A percentile compares a stretch with the other conserved stretches of the same genome.
These are phyloP conservation scores for Ammodytes dubius DNA, from an alignment of 2,113 vertebrate species.

Conservation along the genomic window DNA sequence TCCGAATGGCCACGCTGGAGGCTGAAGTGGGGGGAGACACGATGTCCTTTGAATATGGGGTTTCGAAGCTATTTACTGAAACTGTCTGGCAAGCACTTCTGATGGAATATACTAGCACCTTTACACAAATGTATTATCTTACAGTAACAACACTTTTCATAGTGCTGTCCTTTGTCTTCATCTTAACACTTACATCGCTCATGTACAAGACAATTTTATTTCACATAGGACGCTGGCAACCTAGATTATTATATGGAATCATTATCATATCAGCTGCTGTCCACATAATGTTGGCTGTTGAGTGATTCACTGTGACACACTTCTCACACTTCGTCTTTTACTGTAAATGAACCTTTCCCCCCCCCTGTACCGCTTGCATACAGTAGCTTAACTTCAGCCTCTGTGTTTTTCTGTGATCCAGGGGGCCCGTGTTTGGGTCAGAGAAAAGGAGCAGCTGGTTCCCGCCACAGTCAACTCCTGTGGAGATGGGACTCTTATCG, in stretches of 20 bases:
- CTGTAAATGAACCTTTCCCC: too few species aligned
- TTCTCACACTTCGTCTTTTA: background rate
- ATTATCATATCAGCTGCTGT: background rate
- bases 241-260: background rate
- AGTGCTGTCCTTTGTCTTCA: too few species aligned
- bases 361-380: background rate
- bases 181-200: too few species aligned
- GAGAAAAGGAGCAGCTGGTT: slow-evolving; percentile 88
- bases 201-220: background rate
- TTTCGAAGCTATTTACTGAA: too few species aligned
- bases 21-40: too few species aligned
- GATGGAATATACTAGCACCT: too few species aligned
- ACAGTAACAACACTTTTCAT: too few species aligned
- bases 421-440: slow-evolving; percentile 92
- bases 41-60: too few species aligned
- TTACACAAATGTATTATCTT: too few species aligned
- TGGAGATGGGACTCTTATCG: slow-evolving; percentile 84
- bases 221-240: background rate
- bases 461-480: slow-evolving; percentile 89
- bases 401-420: slow-evolving; percentile 77
- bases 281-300: background rate
- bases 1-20: too few species aligned
- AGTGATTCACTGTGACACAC: too few species aligned
- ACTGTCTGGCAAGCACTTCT: too few species aligned
- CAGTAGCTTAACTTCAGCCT: slow-evolving; percentile 1